phyloP scores from a whole-genome alignment of 1,140 invertebrate species.

The Hormaphis cornu region DNA sequence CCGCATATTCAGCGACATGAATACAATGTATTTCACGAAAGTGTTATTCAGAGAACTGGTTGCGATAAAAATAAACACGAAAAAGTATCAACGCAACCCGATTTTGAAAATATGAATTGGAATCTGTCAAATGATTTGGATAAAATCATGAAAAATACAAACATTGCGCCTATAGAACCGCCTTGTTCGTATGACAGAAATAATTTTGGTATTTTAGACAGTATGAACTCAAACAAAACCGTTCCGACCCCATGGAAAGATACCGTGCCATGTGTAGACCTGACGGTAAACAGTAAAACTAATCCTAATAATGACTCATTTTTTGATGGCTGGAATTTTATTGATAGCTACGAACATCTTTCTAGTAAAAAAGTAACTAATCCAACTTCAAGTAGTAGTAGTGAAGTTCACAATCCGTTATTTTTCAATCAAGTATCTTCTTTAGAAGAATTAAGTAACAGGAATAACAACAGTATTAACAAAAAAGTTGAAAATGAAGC shows the following conservation, averaged over 20 bases:
- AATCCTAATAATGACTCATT: neutral
- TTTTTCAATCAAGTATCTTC: neutral
- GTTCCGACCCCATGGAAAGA: neutral
- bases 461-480: neutral
- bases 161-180: neutral
- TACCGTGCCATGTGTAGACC: neutral
- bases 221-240: neutral
- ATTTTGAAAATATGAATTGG: slow-evolving; percentile 16
- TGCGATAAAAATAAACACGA: slow-evolving; percentile 19
- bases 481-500: neutral
- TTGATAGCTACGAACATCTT: slow-evolving; percentile 1
- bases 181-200: slow-evolving; percentile 3
- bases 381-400: neutral
- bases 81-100: neutral
- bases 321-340: slow-evolving; percentile 19
- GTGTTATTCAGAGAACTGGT: slow-evolving; percentile 21
- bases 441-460: neutral
- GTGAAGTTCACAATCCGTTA: neutral
- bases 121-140: slow-evolving; percentile 3
- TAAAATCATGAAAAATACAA: neutral
- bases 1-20: neutral
- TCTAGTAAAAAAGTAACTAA: neutral
- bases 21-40: slow-evolving; percentile 20
- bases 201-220: neutral
- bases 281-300: neutral